Evolutionary conservation across 2,113 vertebrate genomes (phyloP).

Genomic region (Puffinus mauretanicus): DNA sequence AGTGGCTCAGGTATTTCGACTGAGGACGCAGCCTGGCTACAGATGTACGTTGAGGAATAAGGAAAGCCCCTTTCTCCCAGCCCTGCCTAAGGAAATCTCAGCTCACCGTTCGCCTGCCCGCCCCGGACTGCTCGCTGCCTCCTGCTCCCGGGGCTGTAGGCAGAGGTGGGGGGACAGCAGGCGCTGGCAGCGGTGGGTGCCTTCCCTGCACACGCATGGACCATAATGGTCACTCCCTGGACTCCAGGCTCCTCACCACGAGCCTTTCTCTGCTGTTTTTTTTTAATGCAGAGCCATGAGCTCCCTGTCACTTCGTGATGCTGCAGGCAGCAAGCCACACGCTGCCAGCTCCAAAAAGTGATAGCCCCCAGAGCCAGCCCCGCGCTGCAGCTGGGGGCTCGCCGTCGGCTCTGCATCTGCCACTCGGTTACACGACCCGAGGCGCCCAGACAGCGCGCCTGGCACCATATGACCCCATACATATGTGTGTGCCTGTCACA

Average conservation of each 20-base stretch:
- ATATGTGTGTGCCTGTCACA: neutral
- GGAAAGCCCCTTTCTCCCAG: neutral
- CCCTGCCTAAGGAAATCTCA: neutral
- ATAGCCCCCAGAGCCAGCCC: neutral
- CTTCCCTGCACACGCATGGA: fast-evolving
- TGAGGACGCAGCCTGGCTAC: neutral
- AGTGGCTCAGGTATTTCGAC: fast-evolving
- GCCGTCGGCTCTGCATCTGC: neutral
- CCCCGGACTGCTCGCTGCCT: neutral
- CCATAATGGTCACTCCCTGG: neutral
- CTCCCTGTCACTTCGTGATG: fast-evolving
- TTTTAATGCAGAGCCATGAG: neutral
- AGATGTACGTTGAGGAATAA: neutral
- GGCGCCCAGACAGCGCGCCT: neutral
- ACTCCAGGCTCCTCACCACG: neutral
- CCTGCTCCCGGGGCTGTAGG: neutral
- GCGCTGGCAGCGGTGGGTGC: neutral
- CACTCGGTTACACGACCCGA: fast-evolving
- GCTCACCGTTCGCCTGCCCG: fast-evolving
- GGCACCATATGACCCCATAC: neutral
- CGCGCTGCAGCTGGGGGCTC: neutral
- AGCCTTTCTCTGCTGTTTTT: neutral
- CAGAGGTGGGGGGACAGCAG: neutral
- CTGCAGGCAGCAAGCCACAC: fast-evolving
- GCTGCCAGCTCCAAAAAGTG: fast-evolving